Conservation (phyloP, 2,888 invertebrate genomes). For the Ichneumoninae sp. region DNA sequence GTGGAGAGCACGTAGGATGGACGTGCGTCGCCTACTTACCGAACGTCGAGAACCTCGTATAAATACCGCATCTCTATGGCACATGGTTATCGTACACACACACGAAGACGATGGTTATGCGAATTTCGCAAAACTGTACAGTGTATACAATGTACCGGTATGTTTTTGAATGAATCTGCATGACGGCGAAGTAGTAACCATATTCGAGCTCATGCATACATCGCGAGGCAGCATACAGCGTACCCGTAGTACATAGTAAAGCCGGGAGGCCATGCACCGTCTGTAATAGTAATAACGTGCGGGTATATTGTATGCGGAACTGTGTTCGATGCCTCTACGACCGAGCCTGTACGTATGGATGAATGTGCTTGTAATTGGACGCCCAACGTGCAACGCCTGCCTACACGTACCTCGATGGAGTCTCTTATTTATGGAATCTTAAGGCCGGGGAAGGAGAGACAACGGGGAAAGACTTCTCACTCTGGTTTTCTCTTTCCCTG, state of each 20-base stretch:
- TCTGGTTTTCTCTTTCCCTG: neutral
- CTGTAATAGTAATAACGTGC: conserved; percentile 9
- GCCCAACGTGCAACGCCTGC: conserved; percentile 6
- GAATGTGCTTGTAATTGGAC: conserved; percentile 9
- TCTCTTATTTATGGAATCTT: conserved; percentile 17
- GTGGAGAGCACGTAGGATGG: conserved; percentile 28
- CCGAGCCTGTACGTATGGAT: neutral
- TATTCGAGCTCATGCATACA: neutral
- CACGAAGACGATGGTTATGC: neutral
- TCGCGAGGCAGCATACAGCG: neutral
- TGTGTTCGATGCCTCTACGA: neutral
- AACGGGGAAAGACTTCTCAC: conserved; percentile 1
- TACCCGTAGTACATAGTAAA: conserved; percentile 1
- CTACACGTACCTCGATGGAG: conserved; percentile 8
- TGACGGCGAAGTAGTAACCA: neutral
- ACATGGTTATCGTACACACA: neutral
- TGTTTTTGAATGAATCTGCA: neutral
- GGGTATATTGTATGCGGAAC: conserved; percentile 8
- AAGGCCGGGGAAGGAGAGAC: neutral
- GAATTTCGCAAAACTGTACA: neutral
- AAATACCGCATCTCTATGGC: neutral
- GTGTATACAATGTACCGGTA: neutral
- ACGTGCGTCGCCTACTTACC: conserved; percentile 24
- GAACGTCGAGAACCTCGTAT: neutral
- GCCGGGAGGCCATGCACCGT: neutral